phyloP scores from a whole-genome alignment of 23 tunicate species.

The Ascidia mentula region DNA sequence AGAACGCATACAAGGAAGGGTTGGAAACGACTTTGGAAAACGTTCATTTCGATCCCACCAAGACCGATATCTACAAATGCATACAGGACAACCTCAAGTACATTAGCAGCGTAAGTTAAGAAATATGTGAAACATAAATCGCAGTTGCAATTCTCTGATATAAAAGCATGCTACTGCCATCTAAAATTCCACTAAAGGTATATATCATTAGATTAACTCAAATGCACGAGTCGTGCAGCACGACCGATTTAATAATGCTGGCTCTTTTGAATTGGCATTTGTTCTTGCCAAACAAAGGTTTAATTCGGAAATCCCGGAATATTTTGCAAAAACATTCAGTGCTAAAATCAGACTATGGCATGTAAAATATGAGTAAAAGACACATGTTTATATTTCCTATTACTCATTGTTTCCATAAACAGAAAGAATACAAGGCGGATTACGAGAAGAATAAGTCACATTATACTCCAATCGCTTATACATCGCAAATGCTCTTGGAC shows the following conservation, averaged over 20 bases:
- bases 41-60: conserved; percentile 52
- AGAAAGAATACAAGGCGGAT: conserved; percentile 65
- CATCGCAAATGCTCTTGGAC: conserved; percentile 41
- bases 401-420: not conserved
- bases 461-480: conserved; percentile 40
- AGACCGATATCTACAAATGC: conserved; percentile 61
- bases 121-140: not conserved
- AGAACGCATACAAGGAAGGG: conserved; percentile 58
- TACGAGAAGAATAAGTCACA: conserved; percentile 51
- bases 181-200: too few relatives aligned
- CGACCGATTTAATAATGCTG: too few relatives aligned
- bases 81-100: conserved; percentile 49
- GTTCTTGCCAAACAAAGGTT: too few relatives aligned
- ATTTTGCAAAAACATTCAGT: too few relatives aligned
- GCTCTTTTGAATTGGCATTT: too few relatives aligned
- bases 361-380: too few relatives aligned
- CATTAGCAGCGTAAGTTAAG: conserved; percentile 61
- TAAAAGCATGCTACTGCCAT: not conserved
- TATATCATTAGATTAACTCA: too few relatives aligned
- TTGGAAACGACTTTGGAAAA: conserved; percentile 21
- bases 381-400: not conserved
- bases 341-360: too few relatives aligned
- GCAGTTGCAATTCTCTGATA: not conserved
- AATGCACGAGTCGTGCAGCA: too few relatives aligned
- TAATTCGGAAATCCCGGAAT: too few relatives aligned